Percentiles rank a stretch among this genome's conserved stretches.
Evolutionary conservation across 1,140 invertebrate species (phyloP).

Genomic region (Atta colombica): DNA sequence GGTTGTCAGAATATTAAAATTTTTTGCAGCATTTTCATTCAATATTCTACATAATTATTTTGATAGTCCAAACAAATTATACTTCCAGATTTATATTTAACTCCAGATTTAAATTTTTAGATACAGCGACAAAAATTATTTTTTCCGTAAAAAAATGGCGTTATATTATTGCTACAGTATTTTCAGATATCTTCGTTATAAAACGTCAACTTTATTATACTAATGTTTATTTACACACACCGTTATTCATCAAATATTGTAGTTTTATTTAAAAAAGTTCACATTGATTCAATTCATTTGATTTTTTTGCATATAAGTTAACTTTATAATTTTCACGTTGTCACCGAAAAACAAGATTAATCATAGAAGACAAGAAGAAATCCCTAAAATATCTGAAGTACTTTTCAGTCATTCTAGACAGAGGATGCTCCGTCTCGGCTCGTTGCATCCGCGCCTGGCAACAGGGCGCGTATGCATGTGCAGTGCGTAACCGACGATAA

Average conservation of each 20-base stretch:
- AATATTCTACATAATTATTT: too few relatives aligned
- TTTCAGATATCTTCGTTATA: background rate
- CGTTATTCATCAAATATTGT: background rate
- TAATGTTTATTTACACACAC: background rate
- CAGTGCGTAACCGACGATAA: conserved; percentile 48
- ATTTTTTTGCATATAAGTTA: background rate
- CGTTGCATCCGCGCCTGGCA: conserved; percentile 48
- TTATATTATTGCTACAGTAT: background rate
- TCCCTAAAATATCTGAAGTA: background rate
- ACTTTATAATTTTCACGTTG: background rate
- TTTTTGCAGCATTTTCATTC: too few relatives aligned
- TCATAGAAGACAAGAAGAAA: background rate
- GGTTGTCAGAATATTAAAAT: too few relatives aligned
- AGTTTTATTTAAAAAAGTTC: background rate
- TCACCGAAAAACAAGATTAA: background rate
- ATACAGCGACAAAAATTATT: too few relatives aligned
- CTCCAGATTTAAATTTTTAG: too few relatives aligned
- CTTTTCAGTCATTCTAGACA: background rate
- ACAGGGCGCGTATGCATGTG: conserved; percentile 52
- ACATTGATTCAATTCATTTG: background rate
- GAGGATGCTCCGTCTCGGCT: background rate
- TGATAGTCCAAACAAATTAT: too few relatives aligned
- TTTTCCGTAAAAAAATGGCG: too few relatives aligned
- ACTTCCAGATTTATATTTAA: too few relatives aligned
- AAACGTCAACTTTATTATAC: background rate